These are phyloP conservation scores for Eulithis prunata DNA, from an alignment of 2,888 invertebrate species.

Conservation along the genomic window DNA sequence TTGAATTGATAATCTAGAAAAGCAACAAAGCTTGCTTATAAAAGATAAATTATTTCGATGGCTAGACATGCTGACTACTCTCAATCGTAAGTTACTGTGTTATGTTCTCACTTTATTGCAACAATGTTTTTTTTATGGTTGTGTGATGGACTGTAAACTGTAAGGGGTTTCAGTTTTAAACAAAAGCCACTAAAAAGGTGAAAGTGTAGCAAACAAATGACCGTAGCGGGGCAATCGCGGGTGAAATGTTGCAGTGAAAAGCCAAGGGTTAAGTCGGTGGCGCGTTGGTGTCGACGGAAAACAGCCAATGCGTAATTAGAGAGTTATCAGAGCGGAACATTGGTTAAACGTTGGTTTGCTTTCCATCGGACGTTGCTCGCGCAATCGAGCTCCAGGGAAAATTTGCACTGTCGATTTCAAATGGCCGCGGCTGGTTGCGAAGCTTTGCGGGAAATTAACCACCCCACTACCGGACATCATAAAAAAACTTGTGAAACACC, in stretches of 20 bases:
- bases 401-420: conserved; percentile 82
- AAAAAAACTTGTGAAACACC: conserved; percentile 42
- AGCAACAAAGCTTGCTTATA: too few species aligned
- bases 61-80: too few species aligned
- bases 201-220: conserved; percentile 77
- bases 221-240: conserved; percentile 63
- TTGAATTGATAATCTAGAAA: too few species aligned
- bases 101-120: not conserved
- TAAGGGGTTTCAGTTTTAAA: conserved; percentile 22
- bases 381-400: conserved; percentile 80
- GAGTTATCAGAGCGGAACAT: conserved; percentile 83
- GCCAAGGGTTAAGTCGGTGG: conserved; percentile 75
- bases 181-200: conserved; percentile 58
- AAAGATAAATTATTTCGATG: too few species aligned
- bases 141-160: not conserved
- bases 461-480: conserved; percentile 43
- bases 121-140: not conserved
- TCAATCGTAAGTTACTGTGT: too few species aligned
- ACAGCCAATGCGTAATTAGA: conserved; percentile 78
- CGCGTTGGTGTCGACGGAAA: conserved; percentile 78
- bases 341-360: conserved; percentile 84
- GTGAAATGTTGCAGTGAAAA: conserved; percentile 76
- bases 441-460: conserved; percentile 58
- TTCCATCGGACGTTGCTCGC: conserved; percentile 83
- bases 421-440: conserved; percentile 68